A percentile compares a stretch with the other conserved stretches of the same genome.
phyloP scores from a whole-genome alignment of 2,113 vertebrate species.

The Bujurquina vittata region DNA sequence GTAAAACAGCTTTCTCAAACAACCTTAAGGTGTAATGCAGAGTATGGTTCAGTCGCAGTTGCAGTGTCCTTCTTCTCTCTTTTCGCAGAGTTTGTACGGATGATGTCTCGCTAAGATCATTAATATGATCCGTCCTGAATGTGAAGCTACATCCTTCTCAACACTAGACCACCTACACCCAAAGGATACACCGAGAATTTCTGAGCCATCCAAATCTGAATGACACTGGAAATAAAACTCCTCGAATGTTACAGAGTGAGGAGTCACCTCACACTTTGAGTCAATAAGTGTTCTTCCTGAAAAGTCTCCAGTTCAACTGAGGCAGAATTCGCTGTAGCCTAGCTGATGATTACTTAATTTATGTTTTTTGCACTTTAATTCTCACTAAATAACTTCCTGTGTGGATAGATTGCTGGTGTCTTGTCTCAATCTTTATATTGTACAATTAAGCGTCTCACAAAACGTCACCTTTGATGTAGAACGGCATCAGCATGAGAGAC shows the following conservation, averaged over 20 bases:
- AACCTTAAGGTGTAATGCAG: not conserved
- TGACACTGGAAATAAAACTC: slow-evolving; percentile 70
- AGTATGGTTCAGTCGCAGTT: not conserved
- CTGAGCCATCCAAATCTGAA: slow-evolving; percentile 73
- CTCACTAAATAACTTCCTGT: slow-evolving; percentile 67
- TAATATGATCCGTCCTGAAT: slow-evolving; percentile 52
- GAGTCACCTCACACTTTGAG: slow-evolving; percentile 61
- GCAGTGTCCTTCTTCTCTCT: slow-evolving; percentile 9
- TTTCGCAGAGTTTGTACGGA: slow-evolving; percentile 91
- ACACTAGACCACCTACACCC: slow-evolving; percentile 40
- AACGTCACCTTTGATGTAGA: slow-evolving; percentile 41
- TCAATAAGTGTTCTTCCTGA: slow-evolving; percentile 76
- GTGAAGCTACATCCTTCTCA: slow-evolving; percentile 52
- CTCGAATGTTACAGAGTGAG: slow-evolving; percentile 58
- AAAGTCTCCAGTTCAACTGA: slow-evolving; percentile 63
- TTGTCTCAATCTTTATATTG: slow-evolving; percentile 48
- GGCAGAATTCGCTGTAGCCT: slow-evolving; percentile 74
- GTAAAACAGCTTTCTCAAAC: slow-evolving; percentile 72
- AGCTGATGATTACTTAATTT: slow-evolving; percentile 67
- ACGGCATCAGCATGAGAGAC: slow-evolving; percentile 23
- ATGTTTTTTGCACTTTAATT: slow-evolving; percentile 75
- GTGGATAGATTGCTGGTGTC: slow-evolving; percentile 44
- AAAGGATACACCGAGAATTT: slow-evolving; percentile 47
- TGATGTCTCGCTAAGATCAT: slow-evolving; percentile 93
- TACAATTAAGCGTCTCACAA: slow-evolving; percentile 37